Base-by-base conservation (phyloP, 2,797 vertebrate genomes). In the Sylvilagus floridanus region DNA sequence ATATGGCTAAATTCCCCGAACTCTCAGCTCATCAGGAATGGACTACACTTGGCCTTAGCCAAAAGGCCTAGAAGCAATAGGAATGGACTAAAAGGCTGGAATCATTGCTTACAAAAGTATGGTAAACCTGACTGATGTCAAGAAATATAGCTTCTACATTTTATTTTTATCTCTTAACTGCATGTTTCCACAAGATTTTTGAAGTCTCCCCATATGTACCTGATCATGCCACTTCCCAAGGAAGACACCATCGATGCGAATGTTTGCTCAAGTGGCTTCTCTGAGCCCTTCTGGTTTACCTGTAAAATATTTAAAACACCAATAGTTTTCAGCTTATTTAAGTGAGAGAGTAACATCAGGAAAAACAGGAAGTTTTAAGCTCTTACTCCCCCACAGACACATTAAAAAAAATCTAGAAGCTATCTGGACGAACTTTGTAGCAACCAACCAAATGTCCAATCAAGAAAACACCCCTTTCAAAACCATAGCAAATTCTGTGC, bases 221-320 rank as follows among this genome's bases (percentile, higher is more conserved):
- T 99, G 98, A 99, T 98, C 99, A 99, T 99, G 95, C 98, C 98
- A n/a, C 99, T 99, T 88, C 98, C 99, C 98, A 99, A 96, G 93
- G 97, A 98, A 90, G 98, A 98, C 83, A 99, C 99, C 99, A 99
- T 99, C 95, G 99, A 99, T 3, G 99, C 98, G 97, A 99, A 99
- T 0, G 98, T 98, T 94, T 99, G 98, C 91, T 99, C 99, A 82
- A 99, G 98, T 7, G 99, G 99, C 94, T 99, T 99, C 97, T 99
- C 99, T 73, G 99, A 99, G 32, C 99, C 99, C 97, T 99, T 99
- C 88, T 99, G 99, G 98, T 99, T 99, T 65, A 99, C 99, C 99
- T 99, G 96, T 35, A 28, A 97, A 90, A 91, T 60, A 32, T 7
- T 2, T 30, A 68, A 60, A 50, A 81, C 1, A 84, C 13, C 1